phyloP scores from a whole-genome alignment of 1,140 invertebrate species.

The Kradibia gibbosae region DNA sequence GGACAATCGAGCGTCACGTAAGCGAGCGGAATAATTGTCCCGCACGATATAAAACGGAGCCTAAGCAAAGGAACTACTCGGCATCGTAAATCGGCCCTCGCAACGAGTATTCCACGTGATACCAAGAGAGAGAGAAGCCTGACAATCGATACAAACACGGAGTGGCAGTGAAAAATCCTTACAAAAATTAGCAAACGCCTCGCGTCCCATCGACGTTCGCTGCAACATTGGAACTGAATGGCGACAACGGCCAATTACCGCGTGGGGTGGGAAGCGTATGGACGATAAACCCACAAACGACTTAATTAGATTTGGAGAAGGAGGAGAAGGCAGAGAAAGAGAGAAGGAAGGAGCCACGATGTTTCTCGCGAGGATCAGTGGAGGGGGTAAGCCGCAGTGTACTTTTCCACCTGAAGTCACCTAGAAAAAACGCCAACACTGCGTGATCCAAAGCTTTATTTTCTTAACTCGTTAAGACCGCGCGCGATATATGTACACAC shows the following conservation, averaged over 20 bases:
- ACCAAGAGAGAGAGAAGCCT: neutral
- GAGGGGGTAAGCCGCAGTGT: neutral
- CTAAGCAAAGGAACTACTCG: neutral
- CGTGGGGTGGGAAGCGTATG: neutral
- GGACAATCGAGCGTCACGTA: neutral
- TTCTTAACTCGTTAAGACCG: constrained; percentile 37
- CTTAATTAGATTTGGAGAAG: constrained; percentile 31
- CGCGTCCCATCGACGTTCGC: neutral
- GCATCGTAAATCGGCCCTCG: neutral
- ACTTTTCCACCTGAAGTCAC: constrained; percentile 13
- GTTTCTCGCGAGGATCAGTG: no score
- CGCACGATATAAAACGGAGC: neutral
- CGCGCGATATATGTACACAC: neutral
- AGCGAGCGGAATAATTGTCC: constrained; percentile 2
- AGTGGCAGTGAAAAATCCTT: neutral
- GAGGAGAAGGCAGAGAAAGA: neutral
- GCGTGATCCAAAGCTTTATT: neutral
- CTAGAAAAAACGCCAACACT: neutral
- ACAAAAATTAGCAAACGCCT: constrained; percentile 17
- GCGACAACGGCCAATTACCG: constrained; percentile 29
- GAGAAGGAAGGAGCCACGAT: neutral
- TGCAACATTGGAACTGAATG: no score
- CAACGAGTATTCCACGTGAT: neutral
- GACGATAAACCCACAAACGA: constrained; percentile 17
- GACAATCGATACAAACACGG: neutral